Percentiles rank a stretch among this genome's conserved stretches.
Evolutionary conservation across 2,888 invertebrate species (phyloP).

Genomic region (Nomada flava): DNA sequence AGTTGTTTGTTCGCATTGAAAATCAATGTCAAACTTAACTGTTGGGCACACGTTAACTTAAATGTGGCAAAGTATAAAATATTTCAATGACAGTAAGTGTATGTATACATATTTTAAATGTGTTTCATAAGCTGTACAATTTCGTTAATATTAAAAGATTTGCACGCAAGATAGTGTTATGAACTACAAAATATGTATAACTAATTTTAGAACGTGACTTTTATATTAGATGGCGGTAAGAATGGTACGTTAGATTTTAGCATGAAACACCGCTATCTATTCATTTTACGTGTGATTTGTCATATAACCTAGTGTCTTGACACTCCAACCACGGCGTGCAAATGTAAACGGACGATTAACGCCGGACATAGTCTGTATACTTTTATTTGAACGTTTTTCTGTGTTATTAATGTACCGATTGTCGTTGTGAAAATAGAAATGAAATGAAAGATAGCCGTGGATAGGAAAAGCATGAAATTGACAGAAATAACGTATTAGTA

Average conservation of each 20-base stretch:
- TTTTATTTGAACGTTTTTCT: constrained; percentile 17
- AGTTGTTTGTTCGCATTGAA: background rate
- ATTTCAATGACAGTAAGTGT: too few species aligned
- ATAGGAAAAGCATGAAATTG: constrained; percentile 46
- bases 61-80: too few species aligned
- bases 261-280: constrained; percentile 52
- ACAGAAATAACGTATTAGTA: constrained; percentile 54
- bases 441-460: background rate
- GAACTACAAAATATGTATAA: background rate
- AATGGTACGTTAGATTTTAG: constrained; percentile 46
- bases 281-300: constrained; percentile 25
- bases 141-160: constrained; percentile 4
- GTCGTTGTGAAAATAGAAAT: constrained; percentile 17
- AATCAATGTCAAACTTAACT: background rate
- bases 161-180: background rate
- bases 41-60: background rate
- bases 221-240: constrained; percentile 58
- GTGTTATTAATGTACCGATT: constrained; percentile 20
- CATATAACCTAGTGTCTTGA: constrained; percentile 59
- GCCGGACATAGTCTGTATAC: constrained; percentile 37
- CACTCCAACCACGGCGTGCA: constrained; percentile 45
- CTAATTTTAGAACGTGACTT: constrained; percentile 37
- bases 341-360: constrained; percentile 51
- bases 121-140: background rate
- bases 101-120: background rate